Base-by-base conservation (phyloP, 1,140 invertebrate genomes). In the Drosophila setifemur region DNA sequence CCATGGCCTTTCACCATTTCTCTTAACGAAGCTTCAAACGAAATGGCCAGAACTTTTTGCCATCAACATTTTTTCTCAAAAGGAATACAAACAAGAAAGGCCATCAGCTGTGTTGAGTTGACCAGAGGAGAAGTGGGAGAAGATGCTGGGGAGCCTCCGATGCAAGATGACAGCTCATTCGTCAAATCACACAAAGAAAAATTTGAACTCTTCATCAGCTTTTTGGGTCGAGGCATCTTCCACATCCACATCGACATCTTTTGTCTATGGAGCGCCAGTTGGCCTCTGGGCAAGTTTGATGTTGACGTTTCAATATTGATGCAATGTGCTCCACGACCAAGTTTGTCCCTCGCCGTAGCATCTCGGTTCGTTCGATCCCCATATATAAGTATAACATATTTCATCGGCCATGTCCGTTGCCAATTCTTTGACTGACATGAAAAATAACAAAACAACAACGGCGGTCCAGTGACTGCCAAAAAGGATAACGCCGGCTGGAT, bases 241-340 rank as follows among this genome's bases (percentile, higher is more conserved):
- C 35, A 44, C 37, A 18, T 61, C 28, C 33, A 16, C 31, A 12
- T n/a, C 11, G 11, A 12, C 33, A 28, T 44, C 25, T 23, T 58
- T 64, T 33, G 33, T 40, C 33, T 48, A 23, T 47, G 40, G 57
- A 73, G 47, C 79, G 75, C 75, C 81, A 75, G 76, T 86, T 74
- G 55, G 82, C 81, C 82, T 75, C 50, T 76, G 81, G 78, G 82
- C 76, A 58, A 85, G 61, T 73, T 86, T 86, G 81, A 81, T 86
- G 81, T 86, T 85, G 81, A 85, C 81, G 81, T 85, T 86, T 86
- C 82, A 85, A 85, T 85, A 85, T 85, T 85, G 81, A 86, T 85
- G 81, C 81, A 85, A 85, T 85, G 81, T 86, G 81, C 75, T 66
- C 47, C 66, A 48, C 23, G 26, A 57, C 57, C 66, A 54, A 57